Conservation (phyloP, 2,888 invertebrate species). For the Drosophila kanekoi region DNA sequence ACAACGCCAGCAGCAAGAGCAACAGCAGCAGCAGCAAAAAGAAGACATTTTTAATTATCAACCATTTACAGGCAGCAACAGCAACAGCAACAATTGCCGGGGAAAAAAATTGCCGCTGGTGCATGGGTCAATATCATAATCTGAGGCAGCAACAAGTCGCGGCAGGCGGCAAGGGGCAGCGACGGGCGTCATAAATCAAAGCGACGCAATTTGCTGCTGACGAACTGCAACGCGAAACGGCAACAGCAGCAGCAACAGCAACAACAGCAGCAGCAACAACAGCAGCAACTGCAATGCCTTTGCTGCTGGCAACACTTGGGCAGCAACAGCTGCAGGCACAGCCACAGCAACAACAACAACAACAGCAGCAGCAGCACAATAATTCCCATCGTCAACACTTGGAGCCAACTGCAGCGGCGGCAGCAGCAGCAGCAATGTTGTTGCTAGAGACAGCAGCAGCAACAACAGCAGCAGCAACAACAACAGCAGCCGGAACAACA, state of each 20-base stretch:
- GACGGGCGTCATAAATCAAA: conserved; percentile 83
- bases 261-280: conserved; percentile 28
- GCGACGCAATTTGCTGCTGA: conserved; percentile 81
- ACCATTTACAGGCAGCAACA: conserved; percentile 65
- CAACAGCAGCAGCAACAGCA: conserved; percentile 52
- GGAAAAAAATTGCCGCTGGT: conserved; percentile 74
- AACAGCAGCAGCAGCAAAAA: conserved; percentile 38
- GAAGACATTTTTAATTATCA: conserved; percentile 81
- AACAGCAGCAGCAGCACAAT: conserved; percentile 47
- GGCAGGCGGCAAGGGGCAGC: conserved; percentile 61
- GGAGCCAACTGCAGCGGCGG: conserved; percentile 40
- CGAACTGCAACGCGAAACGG: conserved; percentile 66
- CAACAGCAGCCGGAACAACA: conserved; percentile 35
- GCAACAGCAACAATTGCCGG: conserved; percentile 37
- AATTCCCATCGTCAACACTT: conserved; percentile 76
- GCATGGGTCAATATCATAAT: conserved; percentile 83
- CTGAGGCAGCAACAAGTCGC: conserved; percentile 74
- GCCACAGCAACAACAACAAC: conserved; percentile 27
- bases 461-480: conserved; percentile 32
- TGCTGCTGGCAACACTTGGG: conserved; percentile 72
- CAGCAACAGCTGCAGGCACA: conserved; percentile 49
- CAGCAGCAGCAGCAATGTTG: conserved; percentile 62
- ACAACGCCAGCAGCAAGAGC: conserved; percentile 29
- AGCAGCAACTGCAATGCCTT: conserved; percentile 43
- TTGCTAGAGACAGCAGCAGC: conserved; percentile 60